A percentile compares a stretch with the other conserved stretches of the same genome.
Evolutionary conservation across 1,140 invertebrate genomes (phyloP).

Genomic region (Drosophila ironensis): DNA sequence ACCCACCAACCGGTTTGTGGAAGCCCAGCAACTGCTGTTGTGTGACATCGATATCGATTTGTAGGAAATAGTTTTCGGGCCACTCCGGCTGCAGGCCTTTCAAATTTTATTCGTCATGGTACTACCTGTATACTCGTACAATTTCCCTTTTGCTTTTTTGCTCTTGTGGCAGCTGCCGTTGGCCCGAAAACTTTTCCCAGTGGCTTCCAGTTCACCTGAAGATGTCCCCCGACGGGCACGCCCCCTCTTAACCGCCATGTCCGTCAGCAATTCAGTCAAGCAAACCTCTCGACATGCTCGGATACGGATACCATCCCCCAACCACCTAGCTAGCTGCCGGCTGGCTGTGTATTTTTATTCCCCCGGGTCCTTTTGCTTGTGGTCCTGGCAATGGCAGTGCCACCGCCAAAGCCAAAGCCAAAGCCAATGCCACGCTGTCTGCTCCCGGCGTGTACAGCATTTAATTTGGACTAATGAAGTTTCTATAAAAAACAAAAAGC

Average conservation of each 20-base stretch:
- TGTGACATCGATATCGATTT: constrained; percentile 24
- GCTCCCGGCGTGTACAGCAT: constrained; percentile 62
- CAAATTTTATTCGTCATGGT: too few relatives aligned
- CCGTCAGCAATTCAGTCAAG: constrained; percentile 18
- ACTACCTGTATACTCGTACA: too few relatives aligned
- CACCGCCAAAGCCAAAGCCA: constrained; percentile 44
- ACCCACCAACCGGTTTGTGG: not conserved
- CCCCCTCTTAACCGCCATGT: constrained; percentile 4
- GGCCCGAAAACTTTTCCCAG: constrained; percentile 4
- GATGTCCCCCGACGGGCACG: not conserved
- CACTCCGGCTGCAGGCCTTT: too few relatives aligned
- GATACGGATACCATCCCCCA: too few relatives aligned
- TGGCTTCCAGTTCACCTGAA: constrained; percentile 5
- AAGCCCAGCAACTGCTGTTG: constrained; percentile 9
- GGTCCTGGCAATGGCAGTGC: constrained; percentile 10
- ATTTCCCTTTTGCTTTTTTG: too few relatives aligned
- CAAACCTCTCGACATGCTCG: constrained; percentile 7
- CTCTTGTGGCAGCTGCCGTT: too few relatives aligned
- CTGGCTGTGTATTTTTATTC: not conserved
- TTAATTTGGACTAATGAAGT: constrained; percentile 76
- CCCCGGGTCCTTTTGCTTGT: not conserved
- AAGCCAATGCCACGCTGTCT: constrained; percentile 65
- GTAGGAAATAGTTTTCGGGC: constrained; percentile 12
- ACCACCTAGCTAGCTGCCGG: too few relatives aligned
- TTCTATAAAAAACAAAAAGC: constrained; percentile 56